Evolutionary conservation across 2,113 vertebrate genomes (phyloP), one percentile per base, ranked within the genome.

Genomic region (Penelope pileata): DNA sequence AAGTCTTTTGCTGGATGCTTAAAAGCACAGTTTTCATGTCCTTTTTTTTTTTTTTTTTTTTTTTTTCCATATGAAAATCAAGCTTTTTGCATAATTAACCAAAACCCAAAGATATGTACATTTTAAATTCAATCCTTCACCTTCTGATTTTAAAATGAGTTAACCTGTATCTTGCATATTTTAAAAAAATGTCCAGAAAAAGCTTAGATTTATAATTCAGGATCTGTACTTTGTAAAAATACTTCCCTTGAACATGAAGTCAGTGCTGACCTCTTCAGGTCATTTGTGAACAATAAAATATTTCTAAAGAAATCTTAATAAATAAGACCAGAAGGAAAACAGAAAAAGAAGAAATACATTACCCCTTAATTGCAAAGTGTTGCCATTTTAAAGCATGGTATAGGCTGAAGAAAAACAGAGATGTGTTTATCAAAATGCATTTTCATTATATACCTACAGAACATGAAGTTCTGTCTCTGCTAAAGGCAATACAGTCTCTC

Each of bases 221-320:
- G 94, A 86, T 83, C 81, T 91, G 70, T 93, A 95, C 73, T 96
- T 90, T 53, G 83, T 96, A 97, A 96, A 97, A 97, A 91, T 88
- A 81, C 86, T 96, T 83, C 58, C 67, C 91, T 96, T 97, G 95
- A 95, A 90, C 95, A 93, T 38, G 91, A 96, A 95, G 89, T 96
- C 74, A 80, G 86, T 87, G 97, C 96, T 97, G 97, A 97, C 87
- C 97, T 97, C 96, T 97, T 94, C 91, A 97, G 96, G 97, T 97
- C 93, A 95, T 95, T 96, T 77, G 89, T 93, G 91, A 97, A 94
- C 93, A 97, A 90, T 48, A 92, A 94, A 96, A 95, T 94, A 67
- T 92, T 94, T 93, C 82, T 88, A 58, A 70, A 96, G 92, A 88
- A 88, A 82, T 32, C 50, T 68, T 83, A 84, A 51, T 91, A 54